These are phyloP conservation scores for Eurytoma californica DNA, from an alignment of 2,888 invertebrate species.

Conservation along the genomic window DNA sequence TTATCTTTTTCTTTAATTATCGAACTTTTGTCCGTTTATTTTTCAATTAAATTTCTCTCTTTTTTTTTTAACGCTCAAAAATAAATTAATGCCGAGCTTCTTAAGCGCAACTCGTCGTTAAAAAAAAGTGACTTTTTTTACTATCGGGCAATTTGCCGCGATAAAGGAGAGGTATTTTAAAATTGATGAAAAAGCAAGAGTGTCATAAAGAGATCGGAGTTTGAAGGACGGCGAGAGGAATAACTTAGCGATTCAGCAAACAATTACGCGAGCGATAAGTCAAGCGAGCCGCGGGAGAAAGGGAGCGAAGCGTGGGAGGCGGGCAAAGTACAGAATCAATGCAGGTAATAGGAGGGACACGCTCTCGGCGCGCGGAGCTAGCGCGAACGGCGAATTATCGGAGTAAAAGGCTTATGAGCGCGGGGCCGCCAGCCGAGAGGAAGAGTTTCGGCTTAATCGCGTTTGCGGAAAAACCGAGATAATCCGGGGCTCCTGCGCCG, in stretches of 20 bases:
- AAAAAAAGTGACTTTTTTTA: too few species aligned
- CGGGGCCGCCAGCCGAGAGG: slow-evolving; percentile 60
- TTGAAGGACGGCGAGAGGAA: background rate
- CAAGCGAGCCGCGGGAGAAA: slow-evolving; percentile 41
- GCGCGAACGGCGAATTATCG: slow-evolving; percentile 55
- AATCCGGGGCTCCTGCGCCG: slow-evolving; percentile 61
- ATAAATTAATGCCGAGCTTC: too few species aligned
- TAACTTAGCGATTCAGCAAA: slow-evolving; percentile 40
- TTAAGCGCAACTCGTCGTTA: too few species aligned
- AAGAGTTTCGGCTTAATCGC: slow-evolving; percentile 71
- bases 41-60: background rate
- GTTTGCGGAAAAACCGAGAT: slow-evolving; percentile 72
- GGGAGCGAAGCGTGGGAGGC: slow-evolving; percentile 4
- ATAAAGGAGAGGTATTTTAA: slow-evolving; percentile 7
- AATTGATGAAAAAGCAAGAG: slow-evolving; percentile 37
- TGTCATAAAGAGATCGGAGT: slow-evolving; percentile 18
- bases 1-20: background rate
- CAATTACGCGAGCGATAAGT: slow-evolving; percentile 40
- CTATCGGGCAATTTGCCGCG: slow-evolving; percentile 6
- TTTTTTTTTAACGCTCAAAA: too few species aligned
- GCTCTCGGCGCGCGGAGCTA: slow-evolving; percentile 16
- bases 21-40: slow-evolving; percentile 1
- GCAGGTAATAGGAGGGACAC: slow-evolving; percentile 35
- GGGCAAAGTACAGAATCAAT: slow-evolving; percentile 31
- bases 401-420: slow-evolving; percentile 59